phyloP scores from a whole-genome alignment of 1,140 invertebrate species.

The Drosophila murphyi region DNA sequence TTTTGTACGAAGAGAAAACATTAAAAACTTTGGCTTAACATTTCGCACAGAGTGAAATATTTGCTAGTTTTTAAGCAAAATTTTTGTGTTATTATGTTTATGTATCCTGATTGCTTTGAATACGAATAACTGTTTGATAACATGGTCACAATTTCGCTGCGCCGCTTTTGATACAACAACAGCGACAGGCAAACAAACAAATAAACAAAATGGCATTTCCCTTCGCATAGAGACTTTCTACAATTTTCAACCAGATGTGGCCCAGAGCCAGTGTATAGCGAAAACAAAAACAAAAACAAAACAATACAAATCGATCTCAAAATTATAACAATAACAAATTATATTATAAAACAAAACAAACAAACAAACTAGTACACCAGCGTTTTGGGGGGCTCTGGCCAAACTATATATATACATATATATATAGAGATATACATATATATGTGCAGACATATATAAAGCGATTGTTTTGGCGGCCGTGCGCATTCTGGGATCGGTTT shows the following conservation, averaged over 20 bases:
- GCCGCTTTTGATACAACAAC: neutral
- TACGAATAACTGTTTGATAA: slow-evolving; percentile 23
- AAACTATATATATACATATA: neutral
- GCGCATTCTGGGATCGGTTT: slow-evolving; percentile 39
- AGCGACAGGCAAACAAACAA: neutral
- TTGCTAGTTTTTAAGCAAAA: slow-evolving; percentile 47
- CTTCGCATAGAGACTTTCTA: slow-evolving; percentile 3
- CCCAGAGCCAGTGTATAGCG: slow-evolving; percentile 22
- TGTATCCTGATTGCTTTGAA: slow-evolving; percentile 22
- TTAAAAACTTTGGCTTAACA: slow-evolving; percentile 41
- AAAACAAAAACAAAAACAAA: slow-evolving; percentile 33
- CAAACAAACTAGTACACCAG: slow-evolving; percentile 28
- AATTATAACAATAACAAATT: slow-evolving; percentile 67
- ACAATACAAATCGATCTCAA: slow-evolving; percentile 82
- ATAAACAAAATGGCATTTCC: slow-evolving; percentile 1
- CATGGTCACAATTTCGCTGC: slow-evolving; percentile 38
- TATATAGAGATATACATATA: neutral
- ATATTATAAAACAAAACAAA: slow-evolving; percentile 49
- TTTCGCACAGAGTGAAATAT: slow-evolving; percentile 30
- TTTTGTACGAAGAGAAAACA: neutral
- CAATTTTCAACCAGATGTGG: slow-evolving; percentile 20
- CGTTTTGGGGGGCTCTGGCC: slow-evolving; percentile 17
- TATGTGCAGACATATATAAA: neutral
- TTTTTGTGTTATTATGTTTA: slow-evolving; percentile 47
- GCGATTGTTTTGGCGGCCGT: slow-evolving; percentile 17